Evolutionary conservation across 2,797 vertebrate genomes (phyloP).

Genomic region (Podarcis siculus): DNA sequence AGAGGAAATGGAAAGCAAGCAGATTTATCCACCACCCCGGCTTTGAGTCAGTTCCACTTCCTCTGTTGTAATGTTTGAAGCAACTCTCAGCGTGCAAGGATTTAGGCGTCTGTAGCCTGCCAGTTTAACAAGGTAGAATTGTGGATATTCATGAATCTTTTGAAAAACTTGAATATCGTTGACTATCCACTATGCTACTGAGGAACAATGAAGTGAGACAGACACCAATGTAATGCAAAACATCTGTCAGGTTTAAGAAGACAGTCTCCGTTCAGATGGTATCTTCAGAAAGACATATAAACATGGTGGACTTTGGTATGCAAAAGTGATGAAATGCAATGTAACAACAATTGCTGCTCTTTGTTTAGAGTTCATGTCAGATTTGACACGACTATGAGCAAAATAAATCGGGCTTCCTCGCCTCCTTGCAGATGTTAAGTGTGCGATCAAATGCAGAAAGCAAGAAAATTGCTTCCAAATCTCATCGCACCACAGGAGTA

Average conservation of each 20-base stretch:
- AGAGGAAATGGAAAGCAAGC: too few relatives aligned
- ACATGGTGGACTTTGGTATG: constrained; percentile 31
- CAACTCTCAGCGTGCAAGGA: neutral
- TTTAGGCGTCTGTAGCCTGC: neutral
- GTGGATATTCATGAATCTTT: neutral
- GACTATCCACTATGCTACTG: neutral
- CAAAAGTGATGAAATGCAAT: constrained; percentile 29
- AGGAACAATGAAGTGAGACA: constrained; percentile 20
- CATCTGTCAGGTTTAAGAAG: constrained; percentile 28
- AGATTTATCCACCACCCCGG: too few relatives aligned
- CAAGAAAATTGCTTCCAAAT: constrained; percentile 46
- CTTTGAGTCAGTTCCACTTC: neutral
- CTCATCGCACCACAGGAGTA: constrained; percentile 40
- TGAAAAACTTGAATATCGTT: neutral
- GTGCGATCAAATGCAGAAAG: constrained; percentile 55
- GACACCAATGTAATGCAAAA: constrained; percentile 18
- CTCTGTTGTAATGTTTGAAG: neutral
- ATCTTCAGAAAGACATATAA: constrained; percentile 29
- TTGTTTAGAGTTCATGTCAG: constrained; percentile 23
- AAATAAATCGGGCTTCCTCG: neutral
- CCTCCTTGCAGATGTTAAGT: constrained; percentile 11
- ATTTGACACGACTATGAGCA: neutral
- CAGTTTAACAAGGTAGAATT: neutral
- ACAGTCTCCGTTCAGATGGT: constrained; percentile 5
- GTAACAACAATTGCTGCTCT: constrained; percentile 20